Base-by-base conservation (phyloP, 1,140 invertebrate species). In the Drosophila sp. region DNA sequence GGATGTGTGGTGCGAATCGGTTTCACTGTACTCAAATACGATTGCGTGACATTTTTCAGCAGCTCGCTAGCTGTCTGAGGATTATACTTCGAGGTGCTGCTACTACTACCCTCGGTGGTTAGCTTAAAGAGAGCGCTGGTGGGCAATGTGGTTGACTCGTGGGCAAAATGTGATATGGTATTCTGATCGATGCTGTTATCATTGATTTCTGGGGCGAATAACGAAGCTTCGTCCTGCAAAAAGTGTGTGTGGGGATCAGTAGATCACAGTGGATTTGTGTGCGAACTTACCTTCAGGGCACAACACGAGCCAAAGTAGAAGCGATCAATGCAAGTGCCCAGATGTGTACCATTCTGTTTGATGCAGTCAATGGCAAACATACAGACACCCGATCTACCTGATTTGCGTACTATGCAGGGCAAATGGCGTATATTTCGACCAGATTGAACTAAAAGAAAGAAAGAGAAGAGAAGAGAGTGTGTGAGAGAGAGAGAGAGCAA, bases 361-460 rank as follows among this genome's bases (percentile, higher is more conserved):
- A 97, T 94, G 90, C 98, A 98, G 71, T 97, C 96, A 92, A 97
- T 97, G 62, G 97, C 97, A 91, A 98, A 98, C 97, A 98, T 98
- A 89, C 97, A 98, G 6, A 97, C 94, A 6, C 97, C 97, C 61
- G 95, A 95, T 74, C 96, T 95, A 3, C 95, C 95, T 25, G 95
- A 95, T 89, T 94, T 94, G 85, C 96, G 94, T 57, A 96, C 96
- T 84, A 97, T 94, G 92, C 97, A 98, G 35, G 96, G 96, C 75
- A 98, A 93, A 79, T 97, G 96, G 87, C 96, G 94, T 86, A 98
- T 98, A 92, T 97, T 97, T 77, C 97, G 95, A 80, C 96, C 96
- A 81, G 94, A 94, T 77, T 93, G 93, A 92, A 95, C 96, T 96
- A 92, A 23, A 93, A 92, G 81, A 7, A 60, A 38, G 8, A 10